Conservation (phyloP, 2,797 vertebrate genomes). For the Macropodus opercularis region DNA sequence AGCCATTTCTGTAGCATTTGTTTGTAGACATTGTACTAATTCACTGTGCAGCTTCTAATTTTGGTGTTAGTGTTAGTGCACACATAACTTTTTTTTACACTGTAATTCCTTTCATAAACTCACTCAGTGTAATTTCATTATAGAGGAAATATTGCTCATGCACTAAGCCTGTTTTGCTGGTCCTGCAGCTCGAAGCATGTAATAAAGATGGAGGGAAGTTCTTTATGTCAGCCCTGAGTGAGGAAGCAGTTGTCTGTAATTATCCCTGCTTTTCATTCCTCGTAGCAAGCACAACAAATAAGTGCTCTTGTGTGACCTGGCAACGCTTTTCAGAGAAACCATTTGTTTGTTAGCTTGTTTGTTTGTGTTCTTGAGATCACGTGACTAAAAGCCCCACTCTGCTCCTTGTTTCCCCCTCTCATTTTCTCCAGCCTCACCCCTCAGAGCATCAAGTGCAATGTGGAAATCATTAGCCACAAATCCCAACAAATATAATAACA, state of each 20-base stretch:
- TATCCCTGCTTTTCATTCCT: slow-evolving; percentile 73
- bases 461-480: slow-evolving; percentile 83
- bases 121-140: slow-evolving; percentile 45
- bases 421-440: slow-evolving; percentile 9
- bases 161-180: slow-evolving; percentile 47
- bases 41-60: slow-evolving; percentile 1
- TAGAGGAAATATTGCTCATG: slow-evolving; percentile 49
- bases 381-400: slow-evolving; percentile 43
- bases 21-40: slow-evolving; percentile 17
- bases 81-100: slow-evolving; percentile 19
- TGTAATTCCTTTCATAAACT: slow-evolving; percentile 17
- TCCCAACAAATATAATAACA: slow-evolving; percentile 82
- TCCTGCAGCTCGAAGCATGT: slow-evolving; percentile 60
- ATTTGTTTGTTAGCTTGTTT: slow-evolving; percentile 68
- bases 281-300: slow-evolving; percentile 68
- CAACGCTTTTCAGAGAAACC: slow-evolving; percentile 43
- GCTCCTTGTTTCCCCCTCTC: neutral
- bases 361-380: slow-evolving; percentile 69
- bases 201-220: slow-evolving; percentile 78
- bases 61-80: neutral
- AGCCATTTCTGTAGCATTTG: slow-evolving; percentile 26
- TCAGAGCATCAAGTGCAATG: slow-evolving; percentile 67
- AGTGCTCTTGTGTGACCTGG: slow-evolving; percentile 63
- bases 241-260: slow-evolving; percentile 76
- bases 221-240: slow-evolving; percentile 69